Evolutionary conservation across 2,797 vertebrate genomes (phyloP).

Genomic region (Zalophus californianus): DNA sequence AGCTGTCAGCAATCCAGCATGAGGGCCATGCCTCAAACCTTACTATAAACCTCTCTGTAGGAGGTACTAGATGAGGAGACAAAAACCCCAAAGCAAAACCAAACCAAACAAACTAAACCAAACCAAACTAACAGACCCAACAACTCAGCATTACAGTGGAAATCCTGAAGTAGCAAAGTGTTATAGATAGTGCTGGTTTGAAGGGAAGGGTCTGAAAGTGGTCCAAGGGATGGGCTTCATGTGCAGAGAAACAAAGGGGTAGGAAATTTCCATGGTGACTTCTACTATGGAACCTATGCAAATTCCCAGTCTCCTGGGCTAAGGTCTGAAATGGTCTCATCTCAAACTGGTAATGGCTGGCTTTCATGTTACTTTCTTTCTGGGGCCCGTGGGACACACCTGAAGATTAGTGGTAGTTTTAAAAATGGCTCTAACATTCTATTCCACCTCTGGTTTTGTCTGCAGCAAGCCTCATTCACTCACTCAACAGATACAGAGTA

Average conservation of each 20-base stretch:
- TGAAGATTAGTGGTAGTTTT: not conserved
- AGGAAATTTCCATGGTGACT: not conserved
- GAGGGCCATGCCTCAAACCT: not conserved
- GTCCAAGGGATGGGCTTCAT: not conserved
- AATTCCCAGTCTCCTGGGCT: not conserved
- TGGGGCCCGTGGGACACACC: not conserved
- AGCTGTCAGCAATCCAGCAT: not conserved
- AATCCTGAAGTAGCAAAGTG: not conserved
- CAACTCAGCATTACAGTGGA: not conserved
- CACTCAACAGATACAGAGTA: not conserved
- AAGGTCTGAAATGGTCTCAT: not conserved
- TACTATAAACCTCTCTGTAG: not conserved
- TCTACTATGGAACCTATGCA: not conserved
- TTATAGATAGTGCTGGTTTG: not conserved
- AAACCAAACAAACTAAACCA: not conserved
- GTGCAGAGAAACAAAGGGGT: not conserved
- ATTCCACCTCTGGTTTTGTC: not conserved
- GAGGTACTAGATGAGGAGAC: not conserved
- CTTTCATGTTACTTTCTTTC: not conserved
- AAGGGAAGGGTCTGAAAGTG: slow-evolving; percentile 59
- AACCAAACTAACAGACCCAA: not conserved
- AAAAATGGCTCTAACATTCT: not conserved
- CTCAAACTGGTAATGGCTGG: not conserved
- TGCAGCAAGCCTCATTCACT: not conserved
- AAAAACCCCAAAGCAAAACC: not conserved